phyloP scores from a whole-genome alignment of 2,888 invertebrate species.

The Agrilus cyanescens region DNA sequence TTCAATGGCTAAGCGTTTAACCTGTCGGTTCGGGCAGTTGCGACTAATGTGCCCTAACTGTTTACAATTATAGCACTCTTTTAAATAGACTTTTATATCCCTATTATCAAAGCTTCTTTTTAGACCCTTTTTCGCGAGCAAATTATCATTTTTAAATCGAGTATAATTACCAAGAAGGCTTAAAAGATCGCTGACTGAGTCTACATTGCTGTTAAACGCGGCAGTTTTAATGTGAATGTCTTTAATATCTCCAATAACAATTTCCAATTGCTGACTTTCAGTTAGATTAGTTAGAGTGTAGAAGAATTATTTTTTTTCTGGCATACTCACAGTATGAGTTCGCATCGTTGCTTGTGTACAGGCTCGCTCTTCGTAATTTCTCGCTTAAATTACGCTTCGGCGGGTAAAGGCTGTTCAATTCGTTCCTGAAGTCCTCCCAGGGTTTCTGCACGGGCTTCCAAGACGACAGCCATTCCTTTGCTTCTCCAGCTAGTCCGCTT shows the following conservation, averaged over 20 bases:
- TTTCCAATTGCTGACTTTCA: not conserved
- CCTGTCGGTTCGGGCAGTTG: not conserved
- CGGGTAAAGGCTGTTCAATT: not conserved
- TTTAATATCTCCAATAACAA: slow-evolving; percentile 1
- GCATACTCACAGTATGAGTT: slow-evolving; percentile 4
- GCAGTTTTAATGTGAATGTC: not conserved
- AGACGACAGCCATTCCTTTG: slow-evolving; percentile 2
- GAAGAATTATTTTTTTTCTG: slow-evolving; percentile 1
- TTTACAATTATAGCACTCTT: not conserved
- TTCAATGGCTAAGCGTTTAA: not conserved
- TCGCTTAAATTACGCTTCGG: slow-evolving; percentile 4
- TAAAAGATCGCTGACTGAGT: not conserved
- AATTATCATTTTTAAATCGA: no score
- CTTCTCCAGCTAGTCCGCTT: slow-evolving; percentile 2
- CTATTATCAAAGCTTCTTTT: not conserved
- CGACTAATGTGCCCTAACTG: not conserved
- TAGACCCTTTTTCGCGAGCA: not conserved
- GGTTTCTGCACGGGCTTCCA: slow-evolving; percentile 2
- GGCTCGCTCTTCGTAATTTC: not conserved
- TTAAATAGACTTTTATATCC: not conserved
- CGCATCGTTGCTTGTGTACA: not conserved
- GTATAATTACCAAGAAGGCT: no score
- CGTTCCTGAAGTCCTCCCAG: slow-evolving; percentile 4
- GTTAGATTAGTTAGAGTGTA: not conserved
- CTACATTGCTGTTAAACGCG: slow-evolving; percentile 1